Evolutionary conservation across 1,140 invertebrate genomes (phyloP).

Genomic region (Manduca sexta): DNA sequence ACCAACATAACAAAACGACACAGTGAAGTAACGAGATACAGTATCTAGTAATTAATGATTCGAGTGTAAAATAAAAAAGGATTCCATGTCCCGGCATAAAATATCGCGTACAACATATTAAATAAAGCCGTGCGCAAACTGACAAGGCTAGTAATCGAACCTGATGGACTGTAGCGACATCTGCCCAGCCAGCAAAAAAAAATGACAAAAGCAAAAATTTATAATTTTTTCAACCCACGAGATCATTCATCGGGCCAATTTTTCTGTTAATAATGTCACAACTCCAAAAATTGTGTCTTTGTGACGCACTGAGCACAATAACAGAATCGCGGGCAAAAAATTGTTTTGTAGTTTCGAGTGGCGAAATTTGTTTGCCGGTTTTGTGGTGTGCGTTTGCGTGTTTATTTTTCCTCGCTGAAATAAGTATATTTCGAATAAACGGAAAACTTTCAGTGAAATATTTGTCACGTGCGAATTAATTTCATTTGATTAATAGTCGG

Average conservation of each 20-base stretch:
- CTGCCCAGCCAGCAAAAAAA: conserved; percentile 38
- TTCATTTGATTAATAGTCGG: too few relatives aligned
- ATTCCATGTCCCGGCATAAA: conserved; percentile 18
- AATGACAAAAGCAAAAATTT: conserved; percentile 34
- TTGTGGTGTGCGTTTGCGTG: conserved; percentile 18
- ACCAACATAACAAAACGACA: background rate
- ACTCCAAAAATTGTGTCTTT: conserved; percentile 36
- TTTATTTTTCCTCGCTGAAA: background rate
- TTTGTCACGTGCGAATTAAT: too few relatives aligned
- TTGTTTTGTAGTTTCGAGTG: conserved; percentile 24
- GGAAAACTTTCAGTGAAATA: too few relatives aligned
- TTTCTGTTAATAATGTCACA: conserved; percentile 62
- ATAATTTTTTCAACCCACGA: conserved; percentile 17
- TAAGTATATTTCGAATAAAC: background rate
- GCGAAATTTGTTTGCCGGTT: conserved; percentile 18
- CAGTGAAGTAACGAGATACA: conserved; percentile 9
- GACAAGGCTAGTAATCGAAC: conserved; percentile 42
- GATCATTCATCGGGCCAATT: conserved; percentile 40
- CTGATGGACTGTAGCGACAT: conserved; percentile 34
- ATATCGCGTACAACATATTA: conserved; percentile 39
- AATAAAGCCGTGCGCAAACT: conserved; percentile 44
- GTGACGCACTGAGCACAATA: conserved; percentile 29
- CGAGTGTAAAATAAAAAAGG: conserved; percentile 19
- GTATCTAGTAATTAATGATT: conserved; percentile 17
- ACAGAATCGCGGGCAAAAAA: conserved; percentile 19